Percentiles rank a stretch among this genome's conserved stretches.
Evolutionary conservation across 35 echinoderm and acorn worm genomes (phyloP).

Genomic region (Apostichopus parvimensis): DNA sequence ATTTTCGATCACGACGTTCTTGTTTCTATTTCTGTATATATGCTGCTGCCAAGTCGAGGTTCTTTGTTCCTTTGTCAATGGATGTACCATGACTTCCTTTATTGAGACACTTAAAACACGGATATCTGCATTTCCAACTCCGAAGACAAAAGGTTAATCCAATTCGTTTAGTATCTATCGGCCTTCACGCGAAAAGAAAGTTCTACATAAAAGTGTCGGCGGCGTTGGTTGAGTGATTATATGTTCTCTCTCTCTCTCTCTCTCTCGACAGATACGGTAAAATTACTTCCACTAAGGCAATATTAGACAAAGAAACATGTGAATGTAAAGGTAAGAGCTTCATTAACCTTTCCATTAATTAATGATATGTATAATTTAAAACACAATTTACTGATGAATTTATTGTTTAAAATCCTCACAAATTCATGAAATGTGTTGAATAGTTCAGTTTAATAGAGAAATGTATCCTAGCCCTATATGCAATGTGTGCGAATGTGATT

Average conservation of each 20-base stretch:
- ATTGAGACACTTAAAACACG: not conserved
- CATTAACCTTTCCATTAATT: not conserved
- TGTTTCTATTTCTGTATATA: too few relatives aligned
- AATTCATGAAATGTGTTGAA: too few relatives aligned
- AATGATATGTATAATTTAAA: not conserved
- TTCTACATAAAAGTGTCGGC: not conserved
- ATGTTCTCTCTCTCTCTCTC: not conserved
- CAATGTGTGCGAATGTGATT: too few relatives aligned
- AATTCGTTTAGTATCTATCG: not conserved
- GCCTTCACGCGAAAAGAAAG: not conserved
- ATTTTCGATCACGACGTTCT: too few relatives aligned
- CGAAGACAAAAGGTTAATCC: constrained; percentile 14
- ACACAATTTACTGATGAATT: too few relatives aligned
- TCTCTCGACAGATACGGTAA: constrained; percentile 53
- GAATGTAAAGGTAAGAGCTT: constrained; percentile 54
- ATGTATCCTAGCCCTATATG: too few relatives aligned
- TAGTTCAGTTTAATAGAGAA: too few relatives aligned
- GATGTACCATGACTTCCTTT: not conserved
- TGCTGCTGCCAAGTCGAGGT: not conserved
- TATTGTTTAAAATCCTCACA: too few relatives aligned
- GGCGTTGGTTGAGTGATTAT: not conserved
- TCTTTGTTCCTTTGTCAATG: constrained; percentile 4
- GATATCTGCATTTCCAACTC: not conserved
- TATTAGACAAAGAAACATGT: constrained; percentile 59
- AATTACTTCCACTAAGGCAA: constrained; percentile 65